Evolutionary conservation across 2,113 vertebrate species (phyloP).

Genomic region (Hoplias malabaricus): DNA sequence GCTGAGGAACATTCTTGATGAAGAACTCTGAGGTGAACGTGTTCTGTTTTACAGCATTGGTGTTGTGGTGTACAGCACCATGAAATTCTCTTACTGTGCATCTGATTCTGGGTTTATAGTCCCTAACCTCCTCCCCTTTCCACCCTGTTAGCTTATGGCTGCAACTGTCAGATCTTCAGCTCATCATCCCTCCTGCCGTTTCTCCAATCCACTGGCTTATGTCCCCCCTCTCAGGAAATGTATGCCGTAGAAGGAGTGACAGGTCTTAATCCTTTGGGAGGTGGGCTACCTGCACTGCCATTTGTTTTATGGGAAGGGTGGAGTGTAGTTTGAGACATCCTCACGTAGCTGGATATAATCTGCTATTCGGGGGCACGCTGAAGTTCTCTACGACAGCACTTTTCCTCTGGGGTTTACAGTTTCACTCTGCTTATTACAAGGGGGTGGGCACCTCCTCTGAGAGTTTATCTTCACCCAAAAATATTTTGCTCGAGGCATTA

Average conservation of each 20-base stretch:
- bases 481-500: conserved; percentile 3
- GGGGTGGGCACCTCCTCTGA: conserved; percentile 26
- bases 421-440: conserved; percentile 59
- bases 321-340: conserved; percentile 9
- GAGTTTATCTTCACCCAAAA: neutral
- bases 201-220: conserved; percentile 28
- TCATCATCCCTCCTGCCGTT: conserved; percentile 25
- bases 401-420: conserved; percentile 62
- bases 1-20: conserved; percentile 9
- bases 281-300: conserved; percentile 25
- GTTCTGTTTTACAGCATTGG: neutral
- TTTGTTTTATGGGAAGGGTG: conserved; percentile 41
- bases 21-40: neutral
- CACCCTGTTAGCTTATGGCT: conserved; percentile 21
- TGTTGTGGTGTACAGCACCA: conserved; percentile 15
- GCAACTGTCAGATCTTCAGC: conserved; percentile 45
- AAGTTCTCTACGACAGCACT: conserved; percentile 50
- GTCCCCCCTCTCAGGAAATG: conserved; percentile 56
- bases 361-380: conserved; percentile 67
- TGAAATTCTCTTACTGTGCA: conserved; percentile 38
- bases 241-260: conserved; percentile 64
- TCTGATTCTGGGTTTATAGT: conserved; percentile 55
- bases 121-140: conserved; percentile 45
- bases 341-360: conserved; percentile 41
- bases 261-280: neutral